phyloP scores from a whole-genome alignment of 2,888 invertebrate genomes.

The Agrotis clavis region DNA sequence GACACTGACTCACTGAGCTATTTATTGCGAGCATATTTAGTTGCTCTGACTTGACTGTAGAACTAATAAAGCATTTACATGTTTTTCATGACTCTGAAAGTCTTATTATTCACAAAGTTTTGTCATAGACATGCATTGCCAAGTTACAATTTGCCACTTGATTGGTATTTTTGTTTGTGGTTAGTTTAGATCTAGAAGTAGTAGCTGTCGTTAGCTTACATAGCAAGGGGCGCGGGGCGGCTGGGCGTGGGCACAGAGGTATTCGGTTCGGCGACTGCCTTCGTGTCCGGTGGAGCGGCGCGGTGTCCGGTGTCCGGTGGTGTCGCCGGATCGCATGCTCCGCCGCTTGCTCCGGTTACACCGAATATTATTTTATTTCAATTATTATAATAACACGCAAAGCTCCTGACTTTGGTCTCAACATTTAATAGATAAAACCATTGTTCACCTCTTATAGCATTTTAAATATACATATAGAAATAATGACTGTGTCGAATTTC shows the following conservation, averaged over 20 bases:
- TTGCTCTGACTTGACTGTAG: too few species aligned
- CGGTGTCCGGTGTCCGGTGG: conserved; percentile 73
- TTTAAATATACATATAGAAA: too few species aligned
- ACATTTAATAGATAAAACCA: neutral
- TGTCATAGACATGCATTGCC: neutral
- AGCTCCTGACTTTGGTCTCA: neutral
- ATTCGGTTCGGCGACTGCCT: conserved; percentile 49
- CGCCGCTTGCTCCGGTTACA: conserved; percentile 66
- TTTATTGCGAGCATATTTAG: too few species aligned
- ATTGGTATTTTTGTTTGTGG: neutral
- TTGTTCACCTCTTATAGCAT: neutral
- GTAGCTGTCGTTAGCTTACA: neutral
- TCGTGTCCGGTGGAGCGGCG: conserved; percentile 69
- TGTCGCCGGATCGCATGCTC: conserved; percentile 74
- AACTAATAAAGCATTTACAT: too few species aligned
- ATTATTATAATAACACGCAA: conserved; percentile 7
- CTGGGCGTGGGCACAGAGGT: conserved; percentile 25
- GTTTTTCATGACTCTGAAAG: neutral
- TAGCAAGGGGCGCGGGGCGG: neutral
- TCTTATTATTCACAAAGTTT: neutral
- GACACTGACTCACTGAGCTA: neutral
- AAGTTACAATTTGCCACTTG: neutral
- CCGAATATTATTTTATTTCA: conserved; percentile 37
- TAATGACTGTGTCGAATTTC: neutral
- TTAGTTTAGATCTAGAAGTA: conserved; percentile 4